These are phyloP conservation scores for Pangasius djambal DNA, from an alignment of 2,797 vertebrate species.

Conservation along the genomic window DNA sequence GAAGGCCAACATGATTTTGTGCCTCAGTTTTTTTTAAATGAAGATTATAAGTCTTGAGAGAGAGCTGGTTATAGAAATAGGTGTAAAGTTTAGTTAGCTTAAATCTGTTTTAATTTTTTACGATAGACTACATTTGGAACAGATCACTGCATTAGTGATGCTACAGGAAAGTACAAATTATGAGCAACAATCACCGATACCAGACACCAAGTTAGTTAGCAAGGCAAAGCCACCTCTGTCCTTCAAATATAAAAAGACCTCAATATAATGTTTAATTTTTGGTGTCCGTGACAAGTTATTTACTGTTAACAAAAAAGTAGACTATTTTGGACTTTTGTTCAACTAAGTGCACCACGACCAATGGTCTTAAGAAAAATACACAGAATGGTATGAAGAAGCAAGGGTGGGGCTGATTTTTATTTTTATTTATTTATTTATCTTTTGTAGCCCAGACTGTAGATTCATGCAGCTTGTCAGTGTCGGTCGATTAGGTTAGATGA, in stretches of 20 bases:
- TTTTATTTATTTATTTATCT: no score
- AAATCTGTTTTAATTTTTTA: neutral
- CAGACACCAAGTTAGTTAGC: neutral
- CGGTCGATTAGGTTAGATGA: neutral
- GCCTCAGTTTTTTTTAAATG: neutral
- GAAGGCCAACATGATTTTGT: neutral
- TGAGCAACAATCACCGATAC: no score
- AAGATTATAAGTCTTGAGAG: neutral
- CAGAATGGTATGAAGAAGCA: neutral
- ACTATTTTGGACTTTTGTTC: neutral
- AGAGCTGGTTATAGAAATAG: neutral
- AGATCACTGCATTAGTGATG: neutral
- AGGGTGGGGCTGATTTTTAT: neutral
- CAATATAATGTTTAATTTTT: neutral
- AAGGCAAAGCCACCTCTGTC: neutral
- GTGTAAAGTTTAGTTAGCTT: neutral
- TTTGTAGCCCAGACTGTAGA: neutral
- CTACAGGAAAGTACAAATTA: neutral
- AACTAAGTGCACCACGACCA: neutral
- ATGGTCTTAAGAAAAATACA: neutral
- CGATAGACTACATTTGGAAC: neutral
- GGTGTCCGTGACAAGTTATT: neutral
- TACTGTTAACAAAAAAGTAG: neutral
- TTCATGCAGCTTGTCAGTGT: neutral
- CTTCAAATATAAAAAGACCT: neutral